Conservation (phyloP, 1,140 invertebrate genomes). For the Drosophila nasuta region DNA sequence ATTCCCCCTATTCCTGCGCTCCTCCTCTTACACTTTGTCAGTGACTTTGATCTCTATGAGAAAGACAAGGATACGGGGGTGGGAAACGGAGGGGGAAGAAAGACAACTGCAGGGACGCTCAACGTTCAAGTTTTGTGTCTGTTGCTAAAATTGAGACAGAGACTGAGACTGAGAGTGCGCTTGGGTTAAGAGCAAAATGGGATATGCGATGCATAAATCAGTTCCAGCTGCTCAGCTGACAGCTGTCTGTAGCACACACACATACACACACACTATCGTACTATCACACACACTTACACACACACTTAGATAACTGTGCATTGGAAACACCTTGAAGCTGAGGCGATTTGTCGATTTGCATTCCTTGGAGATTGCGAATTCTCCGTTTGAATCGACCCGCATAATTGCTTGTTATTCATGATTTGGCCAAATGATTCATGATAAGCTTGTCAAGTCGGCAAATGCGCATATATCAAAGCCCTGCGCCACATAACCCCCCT, state of each 20-base stretch:
- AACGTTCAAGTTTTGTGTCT: conserved; percentile 14
- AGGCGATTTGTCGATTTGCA: conserved; percentile 42
- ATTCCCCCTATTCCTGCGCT: background rate
- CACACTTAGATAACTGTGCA: background rate
- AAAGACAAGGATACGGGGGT: too few species aligned
- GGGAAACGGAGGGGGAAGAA: background rate
- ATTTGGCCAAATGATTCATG: conserved; percentile 60
- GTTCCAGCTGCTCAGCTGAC: conserved; percentile 60
- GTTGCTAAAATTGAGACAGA: conserved; percentile 22
- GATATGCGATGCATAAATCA: conserved; percentile 71
- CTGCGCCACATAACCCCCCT: background rate
- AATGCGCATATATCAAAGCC: conserved; percentile 34
- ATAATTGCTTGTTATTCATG: conserved; percentile 79
- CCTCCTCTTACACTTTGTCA: background rate
- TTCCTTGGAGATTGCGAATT: conserved; percentile 17
- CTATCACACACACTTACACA: background rate
- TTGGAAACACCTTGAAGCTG: background rate
- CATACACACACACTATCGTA: conserved; percentile 10
- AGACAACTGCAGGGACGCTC: background rate
- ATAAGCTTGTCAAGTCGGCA: conserved; percentile 46
- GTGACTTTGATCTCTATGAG: conserved; percentile 19
- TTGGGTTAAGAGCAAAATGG: conserved; percentile 19
- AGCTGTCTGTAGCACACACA: conserved; percentile 50
- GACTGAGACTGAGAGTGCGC: background rate
- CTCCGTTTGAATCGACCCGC: conserved; percentile 47